A percentile compares a stretch with the other conserved stretches of the same genome.
Conservation (phyloP, 2,888 invertebrate species). For the Eumerus sabulonum region DNA sequence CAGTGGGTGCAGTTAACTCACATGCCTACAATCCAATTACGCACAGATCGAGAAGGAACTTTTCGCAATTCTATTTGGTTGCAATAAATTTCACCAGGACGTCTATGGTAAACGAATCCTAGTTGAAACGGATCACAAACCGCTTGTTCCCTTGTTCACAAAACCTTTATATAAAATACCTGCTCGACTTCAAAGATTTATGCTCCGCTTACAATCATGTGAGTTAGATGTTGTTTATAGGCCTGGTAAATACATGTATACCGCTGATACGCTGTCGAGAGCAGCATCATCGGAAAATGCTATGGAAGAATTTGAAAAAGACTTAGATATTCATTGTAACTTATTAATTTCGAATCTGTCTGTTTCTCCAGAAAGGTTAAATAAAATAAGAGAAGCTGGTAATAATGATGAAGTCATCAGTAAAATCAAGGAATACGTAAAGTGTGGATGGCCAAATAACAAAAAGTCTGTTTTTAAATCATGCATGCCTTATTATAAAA, state of each 20-base stretch:
- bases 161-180: slow-evolving; percentile 55
- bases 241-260: slow-evolving; percentile 54
- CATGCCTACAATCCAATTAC: slow-evolving; percentile 50
- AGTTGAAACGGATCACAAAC: slow-evolving; percentile 52
- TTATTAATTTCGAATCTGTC: neutral
- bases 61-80: slow-evolving; percentile 63
- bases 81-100: slow-evolving; percentile 55
- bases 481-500: slow-evolving; percentile 33
- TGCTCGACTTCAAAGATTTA: slow-evolving; percentile 53
- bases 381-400: slow-evolving; percentile 1
- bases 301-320: slow-evolving; percentile 28
- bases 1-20: neutral
- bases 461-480: slow-evolving; percentile 10
- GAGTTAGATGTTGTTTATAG: slow-evolving; percentile 53
- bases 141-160: slow-evolving; percentile 50
- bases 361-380: neutral
- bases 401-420: neutral
- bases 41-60: slow-evolving; percentile 68
- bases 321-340: slow-evolving; percentile 24
- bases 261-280: slow-evolving; percentile 79
- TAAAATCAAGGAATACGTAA: slow-evolving; percentile 7
- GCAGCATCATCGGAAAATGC: slow-evolving; percentile 70
- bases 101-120: slow-evolving; percentile 48
- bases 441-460: slow-evolving; percentile 22
- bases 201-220: slow-evolving; percentile 54